phyloP scores from a whole-genome alignment of 2,888 invertebrate species.

The Drosophila greeni region DNA sequence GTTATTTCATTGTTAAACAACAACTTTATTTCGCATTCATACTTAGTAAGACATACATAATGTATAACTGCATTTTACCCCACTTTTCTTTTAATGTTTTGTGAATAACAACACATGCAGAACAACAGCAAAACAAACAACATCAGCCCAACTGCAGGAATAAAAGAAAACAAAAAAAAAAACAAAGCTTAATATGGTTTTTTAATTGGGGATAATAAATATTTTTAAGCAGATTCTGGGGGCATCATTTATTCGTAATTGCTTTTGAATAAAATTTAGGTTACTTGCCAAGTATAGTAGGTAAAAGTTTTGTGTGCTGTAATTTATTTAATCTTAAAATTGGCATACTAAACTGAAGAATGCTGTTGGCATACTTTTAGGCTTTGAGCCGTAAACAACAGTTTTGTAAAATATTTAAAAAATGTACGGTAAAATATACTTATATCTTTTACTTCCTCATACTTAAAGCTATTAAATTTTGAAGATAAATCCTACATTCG shows the following conservation, averaged over 20 bases:
- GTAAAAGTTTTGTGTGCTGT: not conserved
- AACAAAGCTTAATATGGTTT: constrained; percentile 10
- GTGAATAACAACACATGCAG: constrained; percentile 36
- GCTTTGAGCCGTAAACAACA: not conserved
- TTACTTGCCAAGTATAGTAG: not conserved
- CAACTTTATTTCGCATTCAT: constrained; percentile 33
- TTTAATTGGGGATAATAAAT: not conserved
- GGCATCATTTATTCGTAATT: not conserved
- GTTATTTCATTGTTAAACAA: constrained; percentile 53
- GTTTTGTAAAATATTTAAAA: not conserved
- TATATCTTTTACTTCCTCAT: not conserved
- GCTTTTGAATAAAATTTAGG: not conserved
- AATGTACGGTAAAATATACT: not conserved
- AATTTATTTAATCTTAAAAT: not conserved
- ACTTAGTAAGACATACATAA: constrained; percentile 42
- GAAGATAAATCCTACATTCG: not conserved
- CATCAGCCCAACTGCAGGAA: constrained; percentile 58
- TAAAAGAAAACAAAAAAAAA: constrained; percentile 49
- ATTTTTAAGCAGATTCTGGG: not conserved
- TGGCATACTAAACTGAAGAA: not conserved
- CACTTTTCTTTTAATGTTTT: constrained; percentile 26
- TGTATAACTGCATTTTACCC: constrained; percentile 49
- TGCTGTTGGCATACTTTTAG: constrained; percentile 3
- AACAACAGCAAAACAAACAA: constrained; percentile 46
- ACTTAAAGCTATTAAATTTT: not conserved